Base-by-base conservation (phyloP, 2,113 vertebrate species). In the Solea solea region DNA sequence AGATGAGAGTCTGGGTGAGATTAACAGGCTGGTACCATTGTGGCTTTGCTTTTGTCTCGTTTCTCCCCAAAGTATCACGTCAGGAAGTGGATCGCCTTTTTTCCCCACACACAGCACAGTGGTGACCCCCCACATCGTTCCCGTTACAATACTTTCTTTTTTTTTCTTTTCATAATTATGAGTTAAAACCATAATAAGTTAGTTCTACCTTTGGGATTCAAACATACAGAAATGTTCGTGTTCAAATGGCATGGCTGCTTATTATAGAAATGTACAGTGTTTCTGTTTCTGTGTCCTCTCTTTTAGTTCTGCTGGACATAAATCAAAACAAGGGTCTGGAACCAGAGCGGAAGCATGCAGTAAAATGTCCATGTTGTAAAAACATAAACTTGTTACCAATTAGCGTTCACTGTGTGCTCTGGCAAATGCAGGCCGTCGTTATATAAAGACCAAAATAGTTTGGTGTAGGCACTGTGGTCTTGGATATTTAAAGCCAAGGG, bases 301-400 rank as follows among this genome's bases (percentile, higher is more conserved):
- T 59, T 53, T 68, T 45, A 63, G 34, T 16, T 64, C 21, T 59
- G 11, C 74, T 74, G 72, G 75, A 65, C 16, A 62, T 74, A 48
- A 70, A 70, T 82, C 60, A 66, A 45, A 59, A 66, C 56, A 50
- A 44, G 27, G 69, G 53, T 59, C 69, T 76, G 57, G 46, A 60
- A 58, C 58, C 42, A 39, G 10, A 71, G n/a, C 7, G 52, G 71
- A 88, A 84, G 76, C 58, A 56, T 45, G 60, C 61, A 78, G 65
- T 83, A 80, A 21, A 82, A 85, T 76, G 76, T 73, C 63, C 54
- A 64, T 81, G 70, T 72, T 80, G 66, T 55, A 83, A 86, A 90
- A 89, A 84, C 82, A 87, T 46, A 69, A 82, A 92, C 59, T 54
- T 88, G 79, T 89, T 86, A 89, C 74, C 60, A 86, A 84, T 90